These are phyloP conservation scores for Dasysyrphus tricinctus DNA, from an alignment of 2,888 invertebrate genomes.

Conservation along the genomic window DNA sequence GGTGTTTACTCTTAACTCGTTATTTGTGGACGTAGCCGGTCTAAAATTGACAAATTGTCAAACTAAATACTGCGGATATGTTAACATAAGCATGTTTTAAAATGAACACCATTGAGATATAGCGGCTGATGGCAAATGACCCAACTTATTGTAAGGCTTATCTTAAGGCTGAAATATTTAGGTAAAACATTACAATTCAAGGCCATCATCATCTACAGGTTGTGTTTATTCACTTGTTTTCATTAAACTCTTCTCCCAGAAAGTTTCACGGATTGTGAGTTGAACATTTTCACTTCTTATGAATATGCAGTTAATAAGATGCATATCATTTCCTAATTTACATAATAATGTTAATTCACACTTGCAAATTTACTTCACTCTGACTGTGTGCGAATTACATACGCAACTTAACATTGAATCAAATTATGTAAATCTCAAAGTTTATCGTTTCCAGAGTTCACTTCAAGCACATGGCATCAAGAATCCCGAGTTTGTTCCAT, in stretches of 20 bases:
- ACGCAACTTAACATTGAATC: constrained; percentile 10
- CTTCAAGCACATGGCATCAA: background rate
- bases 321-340: background rate
- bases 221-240: background rate
- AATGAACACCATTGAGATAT: too few species aligned
- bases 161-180: too few species aligned
- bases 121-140: too few species aligned
- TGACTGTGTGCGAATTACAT: constrained; percentile 1
- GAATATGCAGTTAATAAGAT: background rate
- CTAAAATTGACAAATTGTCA: too few species aligned
- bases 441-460: constrained; percentile 10
- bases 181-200: too few species aligned
- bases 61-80: too few species aligned
- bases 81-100: too few species aligned
- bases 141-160: too few species aligned
- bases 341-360: constrained; percentile 26
- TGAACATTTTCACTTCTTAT: background rate
- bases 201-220: too few species aligned
- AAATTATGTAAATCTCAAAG: constrained; percentile 27
- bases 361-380: constrained; percentile 2
- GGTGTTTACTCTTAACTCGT: too few species aligned
- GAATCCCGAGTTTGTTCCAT: background rate
- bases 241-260: background rate
- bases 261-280: background rate
- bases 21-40: too few species aligned